phyloP scores from a whole-genome alignment of 2,888 invertebrate species.

The Danaus chrysippus region DNA sequence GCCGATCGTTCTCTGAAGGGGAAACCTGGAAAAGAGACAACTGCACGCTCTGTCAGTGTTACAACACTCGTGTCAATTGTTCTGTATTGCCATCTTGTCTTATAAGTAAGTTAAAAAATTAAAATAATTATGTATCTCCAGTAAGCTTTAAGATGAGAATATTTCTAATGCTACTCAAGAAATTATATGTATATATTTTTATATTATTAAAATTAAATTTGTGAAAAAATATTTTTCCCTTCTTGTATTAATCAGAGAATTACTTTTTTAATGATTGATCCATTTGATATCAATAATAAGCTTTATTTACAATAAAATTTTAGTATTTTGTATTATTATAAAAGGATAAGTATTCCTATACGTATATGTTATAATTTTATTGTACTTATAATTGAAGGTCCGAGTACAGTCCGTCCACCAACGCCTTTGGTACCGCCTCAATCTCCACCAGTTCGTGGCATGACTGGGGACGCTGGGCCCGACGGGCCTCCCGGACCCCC shows the following conservation, averaged over 20 bases:
- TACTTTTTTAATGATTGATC: too few relatives aligned
- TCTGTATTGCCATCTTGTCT: conserved; percentile 49
- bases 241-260: too few relatives aligned
- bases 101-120: conserved; percentile 31
- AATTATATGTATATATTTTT: too few relatives aligned
- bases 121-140: not conserved
- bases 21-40: conserved; percentile 81
- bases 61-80: conserved; percentile 81
- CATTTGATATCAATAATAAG: too few relatives aligned
- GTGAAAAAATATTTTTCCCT: too few relatives aligned
- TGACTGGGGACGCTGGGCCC: conserved; percentile 74
- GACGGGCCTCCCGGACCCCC: conserved; percentile 79
- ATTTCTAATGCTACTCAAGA: too few relatives aligned
- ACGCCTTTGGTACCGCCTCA: conserved; percentile 32
- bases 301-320: too few relatives aligned
- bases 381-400: conserved; percentile 20
- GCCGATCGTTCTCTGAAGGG: conserved; percentile 81
- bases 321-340: too few relatives aligned
- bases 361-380: too few relatives aligned
- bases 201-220: too few relatives aligned
- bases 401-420: conserved; percentile 39
- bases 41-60: conserved; percentile 86
- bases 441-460: conserved; percentile 67
- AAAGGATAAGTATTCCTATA: too few relatives aligned
- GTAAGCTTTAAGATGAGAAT: not conserved